Percentiles rank a stretch among this genome's conserved stretches.
Evolutionary conservation across 2,113 vertebrate species (phyloP).

Genomic region (Arvicanthis niloticus): DNA sequence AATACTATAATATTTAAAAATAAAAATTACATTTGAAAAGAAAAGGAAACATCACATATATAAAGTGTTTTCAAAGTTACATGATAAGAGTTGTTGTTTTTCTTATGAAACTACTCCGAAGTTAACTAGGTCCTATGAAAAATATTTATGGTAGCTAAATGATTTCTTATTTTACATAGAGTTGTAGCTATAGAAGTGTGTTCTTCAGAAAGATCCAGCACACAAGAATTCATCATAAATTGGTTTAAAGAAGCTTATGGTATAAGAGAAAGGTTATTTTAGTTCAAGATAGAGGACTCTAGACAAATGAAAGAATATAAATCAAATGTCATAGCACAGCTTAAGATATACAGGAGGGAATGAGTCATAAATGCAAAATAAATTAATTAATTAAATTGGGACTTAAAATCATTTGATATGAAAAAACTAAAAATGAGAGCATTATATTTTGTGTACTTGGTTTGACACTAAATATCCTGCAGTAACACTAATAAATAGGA

Average conservation of each 20-base stretch:
- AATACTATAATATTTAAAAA: background rate
- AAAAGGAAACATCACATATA: background rate
- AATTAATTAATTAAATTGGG: background rate
- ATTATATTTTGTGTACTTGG: background rate
- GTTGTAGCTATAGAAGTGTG: background rate
- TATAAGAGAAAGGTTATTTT: background rate
- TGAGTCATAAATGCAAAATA: background rate
- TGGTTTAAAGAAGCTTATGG: background rate
- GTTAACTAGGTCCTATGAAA: background rate
- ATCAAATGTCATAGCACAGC: background rate
- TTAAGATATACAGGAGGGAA: background rate
- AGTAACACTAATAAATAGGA: background rate
- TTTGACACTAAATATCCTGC: background rate
- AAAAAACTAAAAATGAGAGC: background rate
- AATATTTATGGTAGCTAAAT: background rate
- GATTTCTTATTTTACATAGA: background rate
- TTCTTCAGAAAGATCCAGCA: background rate
- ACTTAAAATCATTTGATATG: background rate
- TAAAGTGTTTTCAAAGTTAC: slow-evolving; percentile 46
- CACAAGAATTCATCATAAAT: background rate
- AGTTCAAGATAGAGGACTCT: background rate
- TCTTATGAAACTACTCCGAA: background rate
- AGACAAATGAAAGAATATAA: background rate
- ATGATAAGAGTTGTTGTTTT: slow-evolving; percentile 19
- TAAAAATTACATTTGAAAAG: background rate